Percentiles rank a stretch among this genome's conserved stretches.
phyloP scores from a whole-genome alignment of 2,797 vertebrate genomes.

The Malurus leucopterus region DNA sequence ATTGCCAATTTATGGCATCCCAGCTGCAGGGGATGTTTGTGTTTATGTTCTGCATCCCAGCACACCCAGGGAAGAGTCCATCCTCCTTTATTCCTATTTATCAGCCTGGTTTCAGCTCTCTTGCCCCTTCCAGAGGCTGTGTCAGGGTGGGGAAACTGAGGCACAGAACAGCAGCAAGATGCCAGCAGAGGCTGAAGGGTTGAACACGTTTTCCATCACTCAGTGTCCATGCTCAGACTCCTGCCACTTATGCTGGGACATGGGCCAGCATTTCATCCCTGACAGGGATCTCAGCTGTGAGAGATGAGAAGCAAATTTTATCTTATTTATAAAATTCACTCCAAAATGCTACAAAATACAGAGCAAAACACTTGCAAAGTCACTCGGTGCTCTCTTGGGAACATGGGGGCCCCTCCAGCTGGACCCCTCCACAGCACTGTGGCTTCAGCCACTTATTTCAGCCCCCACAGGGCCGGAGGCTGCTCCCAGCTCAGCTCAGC shows the following conservation, averaged over 20 bases:
- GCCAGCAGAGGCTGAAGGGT: not conserved
- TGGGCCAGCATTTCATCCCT: rapidly evolving
- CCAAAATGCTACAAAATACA: not conserved
- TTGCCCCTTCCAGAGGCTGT: not conserved
- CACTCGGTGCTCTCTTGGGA: not conserved
- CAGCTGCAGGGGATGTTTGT: too few species aligned
- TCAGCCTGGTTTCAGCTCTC: not conserved
- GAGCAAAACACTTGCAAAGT: rapidly evolving
- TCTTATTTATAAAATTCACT: not conserved
- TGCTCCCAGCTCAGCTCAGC: not conserved
- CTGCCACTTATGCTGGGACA: not conserved
- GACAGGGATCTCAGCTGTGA: not conserved
- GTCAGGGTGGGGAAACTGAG: not conserved
- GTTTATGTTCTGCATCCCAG: not conserved
- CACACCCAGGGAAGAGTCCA: not conserved
- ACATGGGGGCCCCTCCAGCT: rapidly evolving
- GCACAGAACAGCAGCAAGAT: not conserved
- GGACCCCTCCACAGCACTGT: rapidly evolving
- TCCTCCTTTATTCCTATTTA: not conserved
- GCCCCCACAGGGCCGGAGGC: rapidly evolving
- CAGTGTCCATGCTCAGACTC: not conserved
- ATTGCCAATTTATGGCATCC: not conserved
- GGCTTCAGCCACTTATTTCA: rapidly evolving
- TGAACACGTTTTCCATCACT: not conserved
- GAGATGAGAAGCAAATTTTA: not conserved